Evolutionary conservation across 2,797 vertebrate species (phyloP).

Genomic region (Peromyscus nudipes): DNA sequence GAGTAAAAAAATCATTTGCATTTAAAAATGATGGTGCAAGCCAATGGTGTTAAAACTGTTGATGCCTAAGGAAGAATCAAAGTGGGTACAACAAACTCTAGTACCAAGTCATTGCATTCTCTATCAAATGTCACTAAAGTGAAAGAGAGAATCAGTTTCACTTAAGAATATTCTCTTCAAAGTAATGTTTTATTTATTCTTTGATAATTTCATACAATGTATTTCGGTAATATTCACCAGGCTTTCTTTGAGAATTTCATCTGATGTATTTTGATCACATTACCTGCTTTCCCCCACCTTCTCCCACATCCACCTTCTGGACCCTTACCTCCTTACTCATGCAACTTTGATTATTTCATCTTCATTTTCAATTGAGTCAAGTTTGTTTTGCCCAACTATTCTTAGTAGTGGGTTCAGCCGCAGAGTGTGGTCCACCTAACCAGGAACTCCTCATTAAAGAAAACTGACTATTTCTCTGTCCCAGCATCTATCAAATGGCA

Average conservation of each 20-base stretch:
- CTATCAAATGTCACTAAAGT: neutral
- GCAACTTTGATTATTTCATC: neutral
- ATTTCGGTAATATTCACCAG: neutral
- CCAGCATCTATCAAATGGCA: neutral
- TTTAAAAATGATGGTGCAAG: neutral
- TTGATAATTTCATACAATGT: neutral
- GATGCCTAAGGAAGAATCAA: neutral
- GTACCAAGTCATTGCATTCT: neutral
- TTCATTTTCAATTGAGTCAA: neutral
- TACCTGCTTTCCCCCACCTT: neutral
- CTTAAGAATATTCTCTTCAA: slow-evolving; percentile 1
- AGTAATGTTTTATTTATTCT: neutral
- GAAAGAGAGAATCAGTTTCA: neutral
- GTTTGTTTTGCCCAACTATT: neutral
- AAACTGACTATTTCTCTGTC: neutral
- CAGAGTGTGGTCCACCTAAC: neutral
- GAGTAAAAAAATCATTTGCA: slow-evolving; percentile 45
- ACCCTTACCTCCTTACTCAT: neutral
- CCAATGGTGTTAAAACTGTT: slow-evolving; percentile 4
- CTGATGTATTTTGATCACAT: neutral
- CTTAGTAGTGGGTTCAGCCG: neutral
- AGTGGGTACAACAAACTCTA: neutral
- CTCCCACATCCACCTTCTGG: neutral
- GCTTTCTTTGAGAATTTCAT: neutral
- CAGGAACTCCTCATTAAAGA: neutral